Base-by-base conservation (phyloP, 1,140 invertebrate genomes). In the Zaprionus nigranus region DNA sequence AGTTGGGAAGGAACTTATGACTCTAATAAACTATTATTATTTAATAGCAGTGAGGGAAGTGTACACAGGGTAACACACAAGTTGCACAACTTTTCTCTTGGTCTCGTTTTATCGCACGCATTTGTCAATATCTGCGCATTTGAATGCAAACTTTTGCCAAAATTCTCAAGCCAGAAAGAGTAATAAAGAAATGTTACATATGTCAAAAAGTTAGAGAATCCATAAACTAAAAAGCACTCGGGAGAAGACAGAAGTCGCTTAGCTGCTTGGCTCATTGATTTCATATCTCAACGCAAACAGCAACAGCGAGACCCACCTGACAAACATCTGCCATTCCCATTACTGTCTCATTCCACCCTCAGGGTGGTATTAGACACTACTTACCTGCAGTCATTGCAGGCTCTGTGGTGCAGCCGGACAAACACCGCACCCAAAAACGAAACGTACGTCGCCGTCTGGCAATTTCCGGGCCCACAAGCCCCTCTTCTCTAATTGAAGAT, bases 381-480 rank as follows among this genome's bases (percentile, higher is more conserved):
- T 5, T 17, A 17, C 66, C 70, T 85, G 80, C 78, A 84, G 78
- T 71, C 73, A 73, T 75, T 84, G 82, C 81, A 83, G 49, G 28
- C 60, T 30, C 36, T 57, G 20, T 53, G 46, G 36, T 17, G n/a
- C 20, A 9, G 17, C 36, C 64, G 65, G 62, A 81, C 72, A 34
- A 22, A 46, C 80, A 82, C 81, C 81, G 82, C 82, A 68, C 82
- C 82, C 75, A 75, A 68, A 64, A 66, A 40, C 12, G 59, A 34
- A 64, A 34, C 26, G 49, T n/a, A n/a, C n/a, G 65, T 5, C 11
- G 46, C 40, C 76, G 78, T 81, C 82, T 70, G 70, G 70, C 57
- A 82, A 82, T 81, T 88, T 87, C 84, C 81, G 77, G 71, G 53
- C 73, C 40, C 40, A 54, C 34, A 49, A 30, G 22, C 13, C 59